These are phyloP conservation scores for Eupithecia tripunctaria DNA, from an alignment of 2,888 invertebrate genomes.

Conservation along the genomic window DNA sequence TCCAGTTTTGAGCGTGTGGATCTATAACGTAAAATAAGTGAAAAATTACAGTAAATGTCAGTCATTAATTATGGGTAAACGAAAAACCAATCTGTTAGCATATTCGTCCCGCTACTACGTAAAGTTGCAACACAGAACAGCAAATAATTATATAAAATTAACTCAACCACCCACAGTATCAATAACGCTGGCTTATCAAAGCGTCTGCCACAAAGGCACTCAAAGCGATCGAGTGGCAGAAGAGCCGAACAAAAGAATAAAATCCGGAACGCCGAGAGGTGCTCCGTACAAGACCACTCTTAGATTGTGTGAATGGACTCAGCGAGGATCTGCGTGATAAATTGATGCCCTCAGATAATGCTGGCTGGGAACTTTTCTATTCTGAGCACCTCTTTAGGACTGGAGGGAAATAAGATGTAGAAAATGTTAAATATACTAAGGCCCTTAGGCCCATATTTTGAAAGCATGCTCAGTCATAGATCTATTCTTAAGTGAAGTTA, in stretches of 20 bases:
- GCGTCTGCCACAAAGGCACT: conserved; percentile 77
- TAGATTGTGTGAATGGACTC: conserved; percentile 72
- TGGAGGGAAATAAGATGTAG: neutral
- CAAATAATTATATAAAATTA: neutral
- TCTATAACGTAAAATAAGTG: too few species aligned
- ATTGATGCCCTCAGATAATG: conserved; percentile 73
- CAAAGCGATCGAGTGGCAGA: conserved; percentile 68
- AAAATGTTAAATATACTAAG: neutral
- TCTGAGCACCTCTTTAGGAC: conserved; percentile 36
- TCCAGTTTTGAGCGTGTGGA: too few species aligned
- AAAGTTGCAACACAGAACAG: neutral
- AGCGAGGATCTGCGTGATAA: conserved; percentile 75
- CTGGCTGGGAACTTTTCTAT: conserved; percentile 55
- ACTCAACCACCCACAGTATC: conserved; percentile 27
- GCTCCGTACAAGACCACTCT: conserved; percentile 61
- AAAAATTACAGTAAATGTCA: too few species aligned
- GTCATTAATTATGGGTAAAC: too few species aligned
- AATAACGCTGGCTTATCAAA: conserved; percentile 64
- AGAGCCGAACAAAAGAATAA: conserved; percentile 78
- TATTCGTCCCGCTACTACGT: neutral
- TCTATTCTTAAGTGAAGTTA: too few species aligned
- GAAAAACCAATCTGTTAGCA: too few species aligned
- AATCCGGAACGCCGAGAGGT: conserved; percentile 80
- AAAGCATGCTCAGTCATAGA: too few species aligned
- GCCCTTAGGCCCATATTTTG: too few species aligned